Conservation (phyloP, 2,888 invertebrate species). For the Trichopria drosophilae region DNA sequence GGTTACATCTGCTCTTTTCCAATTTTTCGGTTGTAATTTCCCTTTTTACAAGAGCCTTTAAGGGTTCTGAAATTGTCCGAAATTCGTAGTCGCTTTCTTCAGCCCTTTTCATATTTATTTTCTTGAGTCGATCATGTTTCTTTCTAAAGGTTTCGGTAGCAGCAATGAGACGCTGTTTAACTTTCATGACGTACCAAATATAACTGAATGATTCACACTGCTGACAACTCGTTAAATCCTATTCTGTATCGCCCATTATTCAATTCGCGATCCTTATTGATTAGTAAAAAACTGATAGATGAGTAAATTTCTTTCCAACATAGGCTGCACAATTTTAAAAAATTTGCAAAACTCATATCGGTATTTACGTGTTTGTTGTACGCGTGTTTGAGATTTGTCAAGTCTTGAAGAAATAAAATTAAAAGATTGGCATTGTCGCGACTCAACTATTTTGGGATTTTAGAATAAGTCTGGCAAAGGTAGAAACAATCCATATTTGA, state of each 20-base stretch:
- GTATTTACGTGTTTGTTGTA: constrained; percentile 27
- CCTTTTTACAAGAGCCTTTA: too few relatives aligned
- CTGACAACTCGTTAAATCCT: constrained; percentile 39
- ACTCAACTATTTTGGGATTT: constrained; percentile 36
- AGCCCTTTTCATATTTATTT: too few relatives aligned
- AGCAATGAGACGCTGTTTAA: too few relatives aligned
- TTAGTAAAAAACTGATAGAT: constrained; percentile 41
- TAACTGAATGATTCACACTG: too few relatives aligned
- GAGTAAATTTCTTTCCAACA: too few relatives aligned
- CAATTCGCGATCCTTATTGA: constrained; percentile 39
- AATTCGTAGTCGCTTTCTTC: too few relatives aligned
- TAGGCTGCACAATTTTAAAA: constrained; percentile 37
- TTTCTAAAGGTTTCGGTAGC: too few relatives aligned
- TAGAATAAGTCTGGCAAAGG: constrained; percentile 41
- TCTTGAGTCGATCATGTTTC: too few relatives aligned
- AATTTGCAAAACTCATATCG: constrained; percentile 23
- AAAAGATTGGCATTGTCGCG: constrained; percentile 36
- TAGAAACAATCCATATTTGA: constrained; percentile 47
- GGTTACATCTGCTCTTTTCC: too few relatives aligned
- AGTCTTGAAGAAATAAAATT: constrained; percentile 37
- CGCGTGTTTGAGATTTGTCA: constrained; percentile 48
- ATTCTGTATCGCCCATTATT: constrained; percentile 43
- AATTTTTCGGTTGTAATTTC: too few relatives aligned
- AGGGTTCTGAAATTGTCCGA: too few relatives aligned
- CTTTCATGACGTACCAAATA: too few relatives aligned